Conservation (phyloP, 2,888 invertebrate genomes). For the Drosophila mettleri region DNA sequence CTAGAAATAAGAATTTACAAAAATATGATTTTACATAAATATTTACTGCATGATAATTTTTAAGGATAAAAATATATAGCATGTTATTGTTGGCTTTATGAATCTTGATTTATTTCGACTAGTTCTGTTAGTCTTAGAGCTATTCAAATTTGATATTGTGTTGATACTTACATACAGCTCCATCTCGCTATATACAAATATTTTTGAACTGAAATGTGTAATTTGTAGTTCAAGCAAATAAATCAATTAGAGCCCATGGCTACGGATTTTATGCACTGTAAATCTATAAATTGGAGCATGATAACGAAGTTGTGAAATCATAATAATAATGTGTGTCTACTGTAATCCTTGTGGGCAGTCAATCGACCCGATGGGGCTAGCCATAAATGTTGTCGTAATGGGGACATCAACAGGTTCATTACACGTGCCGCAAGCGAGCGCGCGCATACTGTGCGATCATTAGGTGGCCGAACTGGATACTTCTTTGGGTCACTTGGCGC, state of each 20-base stretch:
- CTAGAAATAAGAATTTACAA: background rate
- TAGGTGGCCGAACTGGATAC: slow-evolving; percentile 36
- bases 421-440: slow-evolving; percentile 19
- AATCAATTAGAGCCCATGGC: background rate
- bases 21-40: background rate
- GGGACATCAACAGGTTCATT: slow-evolving; percentile 32
- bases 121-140: too few relatives aligned
- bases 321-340: background rate
- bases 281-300: background rate
- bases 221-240: background rate
- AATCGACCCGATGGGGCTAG: background rate
- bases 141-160: too few relatives aligned
- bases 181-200: too few relatives aligned
- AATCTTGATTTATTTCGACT: background rate
- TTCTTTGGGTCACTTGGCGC: slow-evolving; percentile 46
- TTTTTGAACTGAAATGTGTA: too few relatives aligned
- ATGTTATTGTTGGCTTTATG: background rate
- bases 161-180: too few relatives aligned
- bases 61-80: background rate
- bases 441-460: slow-evolving; percentile 49
- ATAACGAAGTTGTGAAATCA: background rate
- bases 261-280: background rate
- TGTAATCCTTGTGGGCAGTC: background rate
- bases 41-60: slow-evolving; percentile 1
- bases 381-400: slow-evolving; percentile 15